These are phyloP conservation scores for Eucera pruinosa DNA, from an alignment of 2,888 invertebrate genomes.

Conservation along the genomic window DNA sequence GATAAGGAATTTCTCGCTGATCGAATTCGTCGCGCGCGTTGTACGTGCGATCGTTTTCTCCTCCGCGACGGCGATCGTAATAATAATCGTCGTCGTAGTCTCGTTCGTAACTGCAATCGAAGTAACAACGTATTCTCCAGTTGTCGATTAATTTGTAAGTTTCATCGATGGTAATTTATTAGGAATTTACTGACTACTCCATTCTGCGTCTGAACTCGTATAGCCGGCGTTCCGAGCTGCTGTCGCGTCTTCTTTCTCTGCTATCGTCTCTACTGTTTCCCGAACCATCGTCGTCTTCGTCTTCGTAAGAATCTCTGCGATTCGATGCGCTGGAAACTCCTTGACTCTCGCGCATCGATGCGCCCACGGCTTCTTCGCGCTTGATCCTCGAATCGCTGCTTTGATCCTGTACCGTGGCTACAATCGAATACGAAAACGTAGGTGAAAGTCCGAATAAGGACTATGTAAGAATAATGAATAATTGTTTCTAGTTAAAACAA, in stretches of 20 bases:
- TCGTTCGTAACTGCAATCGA: conserved; percentile 79
- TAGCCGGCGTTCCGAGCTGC: conserved; percentile 77
- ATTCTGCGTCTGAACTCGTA: conserved; percentile 79
- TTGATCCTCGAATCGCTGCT: conserved; percentile 77
- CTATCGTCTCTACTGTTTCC: conserved; percentile 81
- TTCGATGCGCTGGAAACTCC: conserved; percentile 72
- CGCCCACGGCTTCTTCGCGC: conserved; percentile 82
- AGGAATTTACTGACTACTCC: conserved; percentile 73
- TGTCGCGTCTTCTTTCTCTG: conserved; percentile 80
- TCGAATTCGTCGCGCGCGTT: conserved; percentile 81
- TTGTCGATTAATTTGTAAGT: background rate
- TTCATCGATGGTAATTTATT: background rate
- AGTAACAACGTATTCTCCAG: conserved; percentile 18
- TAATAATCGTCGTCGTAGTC: conserved; percentile 83
- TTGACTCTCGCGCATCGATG: conserved; percentile 77
- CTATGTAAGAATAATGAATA: too few relatives aligned
- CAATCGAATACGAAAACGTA: conserved; percentile 26
- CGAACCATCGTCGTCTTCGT: conserved; percentile 81
- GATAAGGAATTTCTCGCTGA: conserved; percentile 77
- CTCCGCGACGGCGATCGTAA: conserved; percentile 79
- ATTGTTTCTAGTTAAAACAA: too few relatives aligned
- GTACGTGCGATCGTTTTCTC: conserved; percentile 79
- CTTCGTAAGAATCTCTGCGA: conserved; percentile 81
- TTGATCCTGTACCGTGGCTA: conserved; percentile 75
- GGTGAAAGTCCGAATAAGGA: too few relatives aligned